Evolutionary conservation across 2,888 invertebrate genomes (phyloP), one percentile per base, ranked within the genome.

Genomic region (Anorthoa munda): DNA sequence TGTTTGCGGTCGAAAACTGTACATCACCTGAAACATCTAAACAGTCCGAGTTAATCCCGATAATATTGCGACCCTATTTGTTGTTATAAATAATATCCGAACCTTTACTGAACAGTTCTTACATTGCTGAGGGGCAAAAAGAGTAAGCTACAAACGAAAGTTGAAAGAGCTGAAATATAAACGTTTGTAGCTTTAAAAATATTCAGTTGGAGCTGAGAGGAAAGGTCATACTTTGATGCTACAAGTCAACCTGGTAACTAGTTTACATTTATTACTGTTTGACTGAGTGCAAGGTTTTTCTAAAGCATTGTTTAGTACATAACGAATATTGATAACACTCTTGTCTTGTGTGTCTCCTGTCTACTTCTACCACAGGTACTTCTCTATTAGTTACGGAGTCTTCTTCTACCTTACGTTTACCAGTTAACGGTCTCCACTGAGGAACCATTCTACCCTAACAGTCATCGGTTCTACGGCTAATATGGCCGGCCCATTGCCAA

Each of bases 1-100:
- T 50, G 74, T 69, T 81, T 21, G 73, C 13, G 68, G 55, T 55
- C 46, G 53, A 63, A 70, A 66, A 58, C 71, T 48, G 60, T 82
- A 58, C 26, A 31, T 82, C 77, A 78, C 79, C 71, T 79, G 65
- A 78, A 77, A 58, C 56, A 83, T 79, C 48, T 63, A 66, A 61
- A 73, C 51, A 83, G 59, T 80, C 59, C 58, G 23, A 58, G 65
- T 67, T 74, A 67, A 84, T 64, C 50, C 50, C 53, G 50, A 73
- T 45, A 70, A 61, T 67, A 55, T 66, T 58, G 81, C 39, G 48
- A 58, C 58, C 53, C 18, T 65, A 69, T 59, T 56, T 65, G 61
- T 64, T 66, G 66, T 67, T 65, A 60, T 67, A 63, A 83, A 79
- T 80, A 73, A 64, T 55, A 69, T 26, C 39, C 21, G 15, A 46